Base-by-base conservation (phyloP, 2,888 invertebrate species). In the Eristalinus aeneus region DNA sequence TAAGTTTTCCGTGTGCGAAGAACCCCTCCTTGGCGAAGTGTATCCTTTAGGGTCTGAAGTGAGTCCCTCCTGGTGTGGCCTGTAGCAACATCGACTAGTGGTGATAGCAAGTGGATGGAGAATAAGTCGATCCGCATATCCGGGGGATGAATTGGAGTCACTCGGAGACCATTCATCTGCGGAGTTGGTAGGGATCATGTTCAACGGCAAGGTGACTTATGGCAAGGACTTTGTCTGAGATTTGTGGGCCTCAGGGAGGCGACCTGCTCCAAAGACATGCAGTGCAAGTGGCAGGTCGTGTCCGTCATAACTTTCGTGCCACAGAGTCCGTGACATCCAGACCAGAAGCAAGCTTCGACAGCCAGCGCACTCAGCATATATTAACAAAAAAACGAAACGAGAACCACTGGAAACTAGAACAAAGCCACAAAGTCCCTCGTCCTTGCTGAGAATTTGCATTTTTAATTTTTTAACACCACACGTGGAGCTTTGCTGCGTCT, bases 391-490 rank as follows among this genome's bases (percentile, higher is more conserved):
- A 71, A 67, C 6, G 22, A 53, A 11, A 60, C 23, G 16, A 67
- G 20, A 23, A 4, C 0, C 2, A 61, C 36, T 31, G 60, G 53
- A 63, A 74, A 65, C 22, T 74, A n/a, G 8, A 74, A 79, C 39
- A 76, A 10, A 10, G 60, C n/a, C 34, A 76, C 36, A 71, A 80
- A 63, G 65, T 53, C 60, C 32, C 61, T 69, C 76, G 76, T 81
- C 81, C 75, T 76, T 81, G 79, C 54, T 60, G 60, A 54, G 67
- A 58, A 27, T 78, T 60, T 60, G 85, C 72, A 80, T 84, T 85
- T 80, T 85, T 72, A 77, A 77, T 85, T 85, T 80, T 85, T 76
- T 76, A 80, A 81, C 68, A 60, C 31, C 72, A 39, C 76, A 81
- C 72, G 78, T 53, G 72, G 58, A 65, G 39, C 46, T 36, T 32